Percentiles rank a stretch among this genome's conserved stretches.
Evolutionary conservation across 2,797 vertebrate genomes (phyloP).

Genomic region (Limnodromus scolopaceus): DNA sequence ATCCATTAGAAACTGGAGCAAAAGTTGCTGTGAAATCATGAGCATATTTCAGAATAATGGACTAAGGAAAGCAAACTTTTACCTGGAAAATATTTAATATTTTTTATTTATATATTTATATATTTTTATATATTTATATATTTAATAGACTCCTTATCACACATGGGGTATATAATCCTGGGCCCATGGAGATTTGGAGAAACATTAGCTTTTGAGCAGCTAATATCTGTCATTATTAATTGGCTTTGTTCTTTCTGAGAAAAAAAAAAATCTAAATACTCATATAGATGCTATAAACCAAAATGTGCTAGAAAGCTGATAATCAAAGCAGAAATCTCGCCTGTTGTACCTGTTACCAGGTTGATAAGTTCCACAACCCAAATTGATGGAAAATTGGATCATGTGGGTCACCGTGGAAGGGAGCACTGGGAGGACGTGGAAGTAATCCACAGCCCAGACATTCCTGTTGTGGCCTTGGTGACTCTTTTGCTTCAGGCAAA

Average conservation of each 20-base stretch:
- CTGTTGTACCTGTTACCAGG: constrained; percentile 92
- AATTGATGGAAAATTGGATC: constrained; percentile 96
- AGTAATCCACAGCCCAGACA: constrained; percentile 94
- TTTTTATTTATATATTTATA: too few relatives aligned
- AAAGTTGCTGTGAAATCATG: background rate
- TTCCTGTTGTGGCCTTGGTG: constrained; percentile 88
- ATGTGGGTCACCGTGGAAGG: constrained; percentile 92
- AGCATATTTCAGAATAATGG: background rate
- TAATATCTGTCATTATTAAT: background rate
- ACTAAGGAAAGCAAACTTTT: background rate
- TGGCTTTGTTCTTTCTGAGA: background rate
- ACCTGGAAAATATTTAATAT: too few relatives aligned
- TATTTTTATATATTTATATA: too few relatives aligned
- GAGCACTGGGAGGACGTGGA: constrained; percentile 92
- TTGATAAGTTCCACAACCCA: constrained; percentile 97
- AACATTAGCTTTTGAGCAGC: background rate
- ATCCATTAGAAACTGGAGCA: background rate
- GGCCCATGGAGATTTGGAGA: background rate
- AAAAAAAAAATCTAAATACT: background rate
- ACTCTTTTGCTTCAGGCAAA: constrained; percentile 92
- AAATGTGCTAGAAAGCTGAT: background rate
- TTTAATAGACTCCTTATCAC: background rate
- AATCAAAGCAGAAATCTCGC: background rate
- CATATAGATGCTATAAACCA: background rate
- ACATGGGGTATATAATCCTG: background rate